These are phyloP conservation scores for Eublepharis macularius DNA, from an alignment of 2,113 vertebrate genomes.

Conservation along the genomic window DNA sequence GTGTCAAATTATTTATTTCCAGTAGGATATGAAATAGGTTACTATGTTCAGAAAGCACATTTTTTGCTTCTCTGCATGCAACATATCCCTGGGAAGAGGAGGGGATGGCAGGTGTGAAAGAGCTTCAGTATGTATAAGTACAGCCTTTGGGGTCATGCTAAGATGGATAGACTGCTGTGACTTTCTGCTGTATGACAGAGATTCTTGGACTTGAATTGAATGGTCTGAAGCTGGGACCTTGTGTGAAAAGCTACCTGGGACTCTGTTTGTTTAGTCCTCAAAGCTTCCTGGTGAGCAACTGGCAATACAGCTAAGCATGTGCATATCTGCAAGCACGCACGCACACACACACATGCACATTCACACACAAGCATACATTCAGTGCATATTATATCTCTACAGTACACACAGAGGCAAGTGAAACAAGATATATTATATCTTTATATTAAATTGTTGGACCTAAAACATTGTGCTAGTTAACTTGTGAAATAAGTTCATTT, in stretches of 20 bases:
- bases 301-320: not conserved
- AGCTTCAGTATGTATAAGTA: not conserved
- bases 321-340: not conserved
- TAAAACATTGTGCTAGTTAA: conserved; percentile 35
- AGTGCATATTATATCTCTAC: not conserved
- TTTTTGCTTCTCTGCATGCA: not conserved
- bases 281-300: not conserved
- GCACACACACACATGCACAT: not conserved
- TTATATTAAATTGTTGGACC: conserved; percentile 14
- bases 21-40: not conserved
- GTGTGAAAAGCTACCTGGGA: not conserved
- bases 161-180: no score
- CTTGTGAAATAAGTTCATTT: conserved; percentile 11
- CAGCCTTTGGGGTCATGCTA: not conserved
- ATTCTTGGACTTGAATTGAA: not conserved
- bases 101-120: no score
- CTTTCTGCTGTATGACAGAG: not conserved
- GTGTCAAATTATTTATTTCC: not conserved
- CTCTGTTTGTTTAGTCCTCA: not conserved
- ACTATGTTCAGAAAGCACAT: not conserved
- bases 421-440: not conserved
- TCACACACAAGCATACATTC: not conserved
- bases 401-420: not conserved
- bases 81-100: no score
- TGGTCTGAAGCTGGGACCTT: not conserved